Evolutionary conservation across 2,888 invertebrate genomes (phyloP).

Genomic region (Macaria notata): DNA sequence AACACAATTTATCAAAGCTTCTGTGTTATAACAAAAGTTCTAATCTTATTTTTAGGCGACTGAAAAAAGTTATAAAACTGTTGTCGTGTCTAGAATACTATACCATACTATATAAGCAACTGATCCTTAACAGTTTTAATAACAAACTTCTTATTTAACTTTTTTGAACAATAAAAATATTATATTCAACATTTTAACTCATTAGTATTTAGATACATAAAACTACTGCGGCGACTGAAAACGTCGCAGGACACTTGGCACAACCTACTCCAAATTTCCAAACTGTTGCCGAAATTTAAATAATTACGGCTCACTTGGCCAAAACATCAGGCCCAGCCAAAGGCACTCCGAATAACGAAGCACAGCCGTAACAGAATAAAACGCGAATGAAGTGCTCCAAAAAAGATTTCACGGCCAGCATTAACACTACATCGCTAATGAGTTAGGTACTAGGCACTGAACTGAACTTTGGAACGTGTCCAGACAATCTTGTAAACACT

Average conservation of each 20-base stretch:
- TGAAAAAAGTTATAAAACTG: too few species aligned
- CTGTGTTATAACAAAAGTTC: too few species aligned
- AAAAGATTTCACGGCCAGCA: constrained; percentile 72
- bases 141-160: too few species aligned
- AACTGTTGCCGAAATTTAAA: constrained; percentile 34
- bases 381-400: constrained; percentile 62
- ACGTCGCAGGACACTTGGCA: constrained; percentile 21
- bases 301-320: constrained; percentile 43
- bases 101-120: too few species aligned
- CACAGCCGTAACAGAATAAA: constrained; percentile 67
- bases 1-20: too few species aligned
- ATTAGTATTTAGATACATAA: not conserved
- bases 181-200: too few species aligned
- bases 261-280: constrained; percentile 14
- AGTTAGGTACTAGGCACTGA: constrained; percentile 52
- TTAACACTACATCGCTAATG: constrained; percentile 73
- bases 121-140: too few species aligned
- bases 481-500: constrained; percentile 67
- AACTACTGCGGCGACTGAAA: constrained; percentile 9
- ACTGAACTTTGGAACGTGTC: constrained; percentile 67
- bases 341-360: constrained; percentile 75
- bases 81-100: too few species aligned
- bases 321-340: constrained; percentile 68
- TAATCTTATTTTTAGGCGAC: too few species aligned
- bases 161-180: too few species aligned